Evolutionary conservation across 2,888 invertebrate species (phyloP), one percentile per base, ranked within the genome.

Genomic region (Synanthedon vespiformis): DNA sequence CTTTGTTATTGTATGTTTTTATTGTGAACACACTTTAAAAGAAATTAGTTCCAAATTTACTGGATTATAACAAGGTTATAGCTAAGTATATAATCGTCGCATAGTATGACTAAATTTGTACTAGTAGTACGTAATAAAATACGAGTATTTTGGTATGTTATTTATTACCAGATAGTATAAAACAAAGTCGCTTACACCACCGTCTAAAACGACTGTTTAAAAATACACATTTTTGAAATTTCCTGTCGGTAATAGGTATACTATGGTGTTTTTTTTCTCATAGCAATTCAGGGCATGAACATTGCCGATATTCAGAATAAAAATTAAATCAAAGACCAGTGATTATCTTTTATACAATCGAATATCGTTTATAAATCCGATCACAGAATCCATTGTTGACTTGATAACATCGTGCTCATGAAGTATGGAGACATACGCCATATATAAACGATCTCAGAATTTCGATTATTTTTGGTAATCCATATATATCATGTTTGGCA

Each of bases 331-430:
- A 14, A 44, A 13, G 62, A 55, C 44, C 58, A 61, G 56, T 56
- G 57, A 57, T 61, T 55, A 59, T 60, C 60, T 64, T 60, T 60
- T 59, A 61, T 61, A 59, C 60, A 65, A 68, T 64, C 59, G 55
- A 57, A 18, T 56, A 63, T 61, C 63, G 63, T 70, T 73, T 72
- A 63, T 56, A 53, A 72, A 64, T 61, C 71, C 56, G 66, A 72
- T 65, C 72, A 71, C 71, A 69, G 57, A 60, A 56, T 54, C 62
- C 62, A 68, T 72, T 73, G 72, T 69, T 69, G 61, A 60, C 57
- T 58, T 62, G 62, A 61, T 63, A 60, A 52, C 53, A 58, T 56
- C 57, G 47, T 48, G 14, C 6, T 44, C 44, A 14, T 44, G 34
- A 34, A 34, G 10, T 34, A 34, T 34, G 34, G 27, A 34, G 27